Evolutionary conservation across 37 sponge, comb jelly and placozoan genomes (phyloP).

Genomic region (Ephydatia muelleri): DNA sequence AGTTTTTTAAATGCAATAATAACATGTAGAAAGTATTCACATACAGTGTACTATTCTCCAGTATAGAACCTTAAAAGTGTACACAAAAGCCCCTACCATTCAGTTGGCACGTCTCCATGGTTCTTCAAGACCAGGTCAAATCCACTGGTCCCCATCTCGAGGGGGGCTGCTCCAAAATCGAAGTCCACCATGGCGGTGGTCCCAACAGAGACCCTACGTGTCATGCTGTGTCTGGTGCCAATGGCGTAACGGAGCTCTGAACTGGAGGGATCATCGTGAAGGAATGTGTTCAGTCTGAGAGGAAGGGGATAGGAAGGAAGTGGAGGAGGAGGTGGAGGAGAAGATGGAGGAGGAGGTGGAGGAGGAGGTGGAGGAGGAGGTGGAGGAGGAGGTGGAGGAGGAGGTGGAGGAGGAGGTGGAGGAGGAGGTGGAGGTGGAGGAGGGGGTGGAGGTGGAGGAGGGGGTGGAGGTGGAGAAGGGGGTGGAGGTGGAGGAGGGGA

Average conservation of each 20-base stretch:
- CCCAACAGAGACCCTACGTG: constrained; percentile 53
- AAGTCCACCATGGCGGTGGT: constrained; percentile 80
- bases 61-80: background rate
- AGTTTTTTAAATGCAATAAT: background rate
- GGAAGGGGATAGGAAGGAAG: background rate
- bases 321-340: background rate
- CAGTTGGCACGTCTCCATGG: constrained; percentile 49
- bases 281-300: constrained; percentile 64
- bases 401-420: too few species aligned
- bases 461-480: background rate
- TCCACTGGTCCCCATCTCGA: constrained; percentile 37
- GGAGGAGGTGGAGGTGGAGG: constrained; percentile 19
- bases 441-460: too few species aligned
- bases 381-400: background rate
- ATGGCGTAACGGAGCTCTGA: constrained; percentile 86
- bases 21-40: background rate
- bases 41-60: background rate
- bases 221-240: constrained; percentile 80
- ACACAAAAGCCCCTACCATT: constrained; percentile 56
- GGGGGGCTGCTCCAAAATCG: constrained; percentile 81
- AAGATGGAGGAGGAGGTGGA: background rate
- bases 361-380: too few species aligned
- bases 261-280: constrained; percentile 69
- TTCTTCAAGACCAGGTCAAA: constrained; percentile 69
- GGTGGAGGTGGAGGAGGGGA: constrained; percentile 4